Evolutionary conservation across 2,113 vertebrate species (phyloP).

Genomic region (Galemys pyrenaicus): DNA sequence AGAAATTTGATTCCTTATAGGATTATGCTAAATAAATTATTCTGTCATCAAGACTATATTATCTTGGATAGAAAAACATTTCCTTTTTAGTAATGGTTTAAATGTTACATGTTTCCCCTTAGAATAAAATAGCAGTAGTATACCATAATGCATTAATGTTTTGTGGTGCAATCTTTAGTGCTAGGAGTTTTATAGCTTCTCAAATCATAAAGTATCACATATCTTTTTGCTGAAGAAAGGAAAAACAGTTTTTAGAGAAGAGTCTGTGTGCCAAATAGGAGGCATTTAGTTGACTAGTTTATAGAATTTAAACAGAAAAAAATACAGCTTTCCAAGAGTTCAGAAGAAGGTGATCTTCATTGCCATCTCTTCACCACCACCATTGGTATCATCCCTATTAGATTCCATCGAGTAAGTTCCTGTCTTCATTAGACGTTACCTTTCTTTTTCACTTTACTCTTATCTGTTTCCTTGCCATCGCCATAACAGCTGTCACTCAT

Average conservation of each 20-base stretch:
- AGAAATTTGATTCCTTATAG: conserved; percentile 7
- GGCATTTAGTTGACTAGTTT: not conserved
- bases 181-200: conserved; percentile 19
- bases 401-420: conserved; percentile 10
- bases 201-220: not conserved
- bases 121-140: not conserved
- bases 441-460: conserved; percentile 15
- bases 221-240: conserved; percentile 21
- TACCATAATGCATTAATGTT: not conserved
- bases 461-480: conserved; percentile 2
- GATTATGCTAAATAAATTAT: not conserved
- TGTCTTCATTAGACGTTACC: not conserved
- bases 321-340: not conserved
- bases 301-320: not conserved
- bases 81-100: not conserved
- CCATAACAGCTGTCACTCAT: not conserved
- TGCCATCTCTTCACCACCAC: not conserved
- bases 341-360: not conserved
- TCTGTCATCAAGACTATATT: conserved; percentile 14
- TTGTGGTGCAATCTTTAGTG: not conserved
- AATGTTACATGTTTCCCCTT: conserved; percentile 36
- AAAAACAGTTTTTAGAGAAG: not conserved
- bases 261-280: conserved; percentile 1
- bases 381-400: not conserved
- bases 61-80: conserved; percentile 16